A percentile compares a stretch with the other conserved stretches of the same genome.
phyloP scores from a whole-genome alignment of 2,888 invertebrate species.

The Ectemnius lituratus region DNA sequence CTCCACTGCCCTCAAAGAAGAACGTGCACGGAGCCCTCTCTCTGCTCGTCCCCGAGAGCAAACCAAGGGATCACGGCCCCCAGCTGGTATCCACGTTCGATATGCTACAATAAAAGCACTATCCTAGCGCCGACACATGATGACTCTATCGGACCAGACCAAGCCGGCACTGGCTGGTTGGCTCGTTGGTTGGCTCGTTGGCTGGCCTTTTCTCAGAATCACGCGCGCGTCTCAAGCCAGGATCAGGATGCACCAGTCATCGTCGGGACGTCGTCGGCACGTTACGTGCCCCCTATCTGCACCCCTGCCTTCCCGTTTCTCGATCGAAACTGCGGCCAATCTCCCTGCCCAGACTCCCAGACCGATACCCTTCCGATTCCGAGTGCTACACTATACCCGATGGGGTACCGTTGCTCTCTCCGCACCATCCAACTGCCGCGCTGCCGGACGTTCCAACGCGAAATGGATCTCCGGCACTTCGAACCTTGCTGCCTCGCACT shows the following conservation, averaged over 20 bases:
- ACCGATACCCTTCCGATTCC: constrained; percentile 4
- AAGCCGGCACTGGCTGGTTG: constrained; percentile 32
- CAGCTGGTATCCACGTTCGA: constrained; percentile 55
- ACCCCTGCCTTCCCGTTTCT: constrained; percentile 17
- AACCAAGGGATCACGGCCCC: constrained; percentile 29
- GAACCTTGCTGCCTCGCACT: constrained; percentile 24
- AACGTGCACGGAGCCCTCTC: constrained; percentile 42
- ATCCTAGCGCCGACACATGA: constrained; percentile 67
- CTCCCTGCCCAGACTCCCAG: constrained; percentile 24
- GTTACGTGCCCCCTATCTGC: constrained; percentile 50
- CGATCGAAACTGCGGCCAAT: constrained; percentile 44
- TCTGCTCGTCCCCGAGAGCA: neutral
- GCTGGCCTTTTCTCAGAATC: constrained; percentile 63
- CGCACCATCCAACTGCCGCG: constrained; percentile 56
- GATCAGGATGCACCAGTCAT: constrained; percentile 63
- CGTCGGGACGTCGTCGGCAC: constrained; percentile 64
- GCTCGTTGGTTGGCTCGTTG: neutral
- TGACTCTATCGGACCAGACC: constrained; percentile 67
- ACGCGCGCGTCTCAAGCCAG: constrained; percentile 51
- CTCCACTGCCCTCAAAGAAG: constrained; percentile 51
- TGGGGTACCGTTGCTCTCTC: constrained; percentile 39
- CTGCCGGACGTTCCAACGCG: neutral
- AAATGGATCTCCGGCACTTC: constrained; percentile 61
- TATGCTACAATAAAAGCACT: constrained; percentile 67
- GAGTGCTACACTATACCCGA: neutral